A percentile compares a stretch with the other conserved stretches of the same genome.
These are phyloP conservation scores for Spisula subtruncata DNA, from an alignment of 2,888 invertebrate genomes.

Conservation along the genomic window DNA sequence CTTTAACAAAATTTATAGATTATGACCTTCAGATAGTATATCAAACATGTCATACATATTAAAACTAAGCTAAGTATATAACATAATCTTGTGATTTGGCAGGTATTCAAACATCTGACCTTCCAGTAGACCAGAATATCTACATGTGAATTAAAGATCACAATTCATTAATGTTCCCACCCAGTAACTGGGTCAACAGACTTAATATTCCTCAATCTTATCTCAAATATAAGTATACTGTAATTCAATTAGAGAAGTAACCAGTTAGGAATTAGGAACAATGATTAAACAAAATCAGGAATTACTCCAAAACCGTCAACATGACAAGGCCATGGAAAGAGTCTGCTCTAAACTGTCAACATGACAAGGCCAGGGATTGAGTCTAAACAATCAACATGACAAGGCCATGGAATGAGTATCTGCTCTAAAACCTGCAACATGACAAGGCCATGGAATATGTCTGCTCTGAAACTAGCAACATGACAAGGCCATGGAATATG, in stretches of 20 bases:
- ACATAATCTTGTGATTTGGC: not conserved
- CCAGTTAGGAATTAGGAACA: not conserved
- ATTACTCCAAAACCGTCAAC: no score
- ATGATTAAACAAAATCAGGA: no score
- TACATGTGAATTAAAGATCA: not conserved
- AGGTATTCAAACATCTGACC: conserved; percentile 25
- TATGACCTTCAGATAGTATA: not conserved
- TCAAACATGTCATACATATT: not conserved
- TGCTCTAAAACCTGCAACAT: not conserved
- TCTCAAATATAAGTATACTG: not conserved
- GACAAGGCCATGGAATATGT: not conserved
- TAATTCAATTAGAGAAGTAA: not conserved
- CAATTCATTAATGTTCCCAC: not conserved
- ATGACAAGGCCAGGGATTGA: not conserved
- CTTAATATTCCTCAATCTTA: not conserved
- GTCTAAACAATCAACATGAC: not conserved
- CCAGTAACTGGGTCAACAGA: not conserved
- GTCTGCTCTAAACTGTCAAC: no score
- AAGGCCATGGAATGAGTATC: not conserved
- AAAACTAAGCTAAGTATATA: conserved; percentile 14
- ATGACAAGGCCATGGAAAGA: no score
- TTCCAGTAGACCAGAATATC: not conserved
- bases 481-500: no score
- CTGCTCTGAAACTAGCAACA: no score
- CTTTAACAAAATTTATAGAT: not conserved